These are phyloP conservation scores for Platycheirus albimanus DNA, from an alignment of 2,888 invertebrate genomes.

Conservation along the genomic window DNA sequence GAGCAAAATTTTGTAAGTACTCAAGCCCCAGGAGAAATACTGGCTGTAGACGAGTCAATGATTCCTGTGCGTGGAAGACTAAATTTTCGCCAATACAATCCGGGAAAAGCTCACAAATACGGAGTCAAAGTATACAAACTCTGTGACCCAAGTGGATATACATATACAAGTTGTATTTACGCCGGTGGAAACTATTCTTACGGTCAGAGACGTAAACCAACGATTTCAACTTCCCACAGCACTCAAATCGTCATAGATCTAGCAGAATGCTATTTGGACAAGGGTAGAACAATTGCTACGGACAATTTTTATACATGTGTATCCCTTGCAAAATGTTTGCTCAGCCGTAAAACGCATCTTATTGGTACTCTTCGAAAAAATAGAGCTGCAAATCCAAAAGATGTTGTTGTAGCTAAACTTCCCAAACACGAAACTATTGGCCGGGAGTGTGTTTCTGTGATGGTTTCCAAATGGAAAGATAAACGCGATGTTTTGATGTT, in stretches of 20 bases:
- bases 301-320: slow-evolving; percentile 46
- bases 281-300: too few relatives aligned
- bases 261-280: too few relatives aligned
- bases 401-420: too few relatives aligned
- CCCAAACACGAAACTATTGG: too few relatives aligned
- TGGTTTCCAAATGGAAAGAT: too few relatives aligned
- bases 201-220: slow-evolving; percentile 15
- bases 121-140: slow-evolving; percentile 22
- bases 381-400: too few relatives aligned
- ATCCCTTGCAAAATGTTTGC: slow-evolving; percentile 27
- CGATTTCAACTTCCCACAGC: slow-evolving; percentile 27
- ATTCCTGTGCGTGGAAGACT: slow-evolving; percentile 49
- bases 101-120: slow-evolving; percentile 27
- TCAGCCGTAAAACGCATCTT: too few relatives aligned
- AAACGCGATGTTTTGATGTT: too few relatives aligned
- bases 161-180: too few relatives aligned
- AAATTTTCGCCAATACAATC: slow-evolving; percentile 26
- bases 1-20: slow-evolving; percentile 15
- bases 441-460: too few relatives aligned
- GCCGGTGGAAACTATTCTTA: slow-evolving; percentile 24
- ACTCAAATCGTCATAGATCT: too few relatives aligned
- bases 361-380: too few relatives aligned
- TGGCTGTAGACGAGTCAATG: slow-evolving; percentile 59
- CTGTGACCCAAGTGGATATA: slow-evolving; percentile 8
- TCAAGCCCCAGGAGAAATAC: slow-evolving; percentile 37